Conservation (phyloP, 2,888 invertebrate genomes). For the Pedicia rivosa region DNA sequence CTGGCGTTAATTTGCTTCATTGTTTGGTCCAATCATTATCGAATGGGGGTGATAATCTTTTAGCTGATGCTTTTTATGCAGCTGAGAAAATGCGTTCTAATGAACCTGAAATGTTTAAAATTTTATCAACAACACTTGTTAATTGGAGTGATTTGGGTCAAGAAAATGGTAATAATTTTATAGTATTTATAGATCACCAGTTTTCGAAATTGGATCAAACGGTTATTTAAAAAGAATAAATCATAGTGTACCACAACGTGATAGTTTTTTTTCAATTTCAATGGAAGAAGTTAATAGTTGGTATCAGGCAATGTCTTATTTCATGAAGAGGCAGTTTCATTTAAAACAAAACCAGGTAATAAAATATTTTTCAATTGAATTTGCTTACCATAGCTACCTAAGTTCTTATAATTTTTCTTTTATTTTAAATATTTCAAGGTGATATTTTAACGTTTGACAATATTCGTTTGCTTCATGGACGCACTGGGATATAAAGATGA, state of each 20-base stretch:
- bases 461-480: conserved; percentile 51
- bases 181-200: conserved; percentile 43
- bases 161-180: conserved; percentile 45
- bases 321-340: conserved; percentile 40
- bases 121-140: conserved; percentile 40
- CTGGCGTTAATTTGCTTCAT: conserved; percentile 56
- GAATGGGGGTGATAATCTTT: conserved; percentile 47
- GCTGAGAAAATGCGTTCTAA: conserved; percentile 40
- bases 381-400: too few species aligned
- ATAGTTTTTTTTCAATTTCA: conserved; percentile 44
- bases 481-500: conserved; percentile 49
- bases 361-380: too few species aligned
- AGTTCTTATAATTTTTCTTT: too few species aligned
- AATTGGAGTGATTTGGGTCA: conserved; percentile 59
- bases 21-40: conserved; percentile 48
- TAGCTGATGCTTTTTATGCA: conserved; percentile 50
- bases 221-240: conserved; percentile 45
- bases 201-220: conserved; percentile 36
- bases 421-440: too few species aligned
- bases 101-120: conserved; percentile 38
- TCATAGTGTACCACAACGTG: conserved; percentile 59
- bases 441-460: conserved; percentile 61
- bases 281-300: conserved; percentile 43
- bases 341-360: conserved; percentile 49
- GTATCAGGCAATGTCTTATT: conserved; percentile 52